Evolutionary conservation across 2,113 vertebrate genomes (phyloP), one percentile per base, ranked within the genome.

Genomic region (Girardinichthys multiradiatus): DNA sequence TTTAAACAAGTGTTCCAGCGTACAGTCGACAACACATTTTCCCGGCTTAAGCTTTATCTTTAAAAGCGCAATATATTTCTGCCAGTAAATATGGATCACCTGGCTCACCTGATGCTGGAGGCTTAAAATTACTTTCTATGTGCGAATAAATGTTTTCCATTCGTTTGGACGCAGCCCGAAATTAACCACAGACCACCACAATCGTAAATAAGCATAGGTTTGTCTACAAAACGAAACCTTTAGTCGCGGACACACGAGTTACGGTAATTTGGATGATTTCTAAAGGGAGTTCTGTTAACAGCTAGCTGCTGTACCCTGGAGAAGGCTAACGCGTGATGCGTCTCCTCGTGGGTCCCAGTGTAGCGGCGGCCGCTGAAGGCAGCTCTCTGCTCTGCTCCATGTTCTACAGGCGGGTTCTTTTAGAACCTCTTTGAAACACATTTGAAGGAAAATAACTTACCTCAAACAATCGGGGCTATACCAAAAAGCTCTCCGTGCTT

Each of bases 301-400:
- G 64, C 71, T 26, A 54, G 24, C 48, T 9, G 48, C 21, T 54
- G 45, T 24, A 51, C 4, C 17, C 5, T 51, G 21, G 17, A 51
- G 63, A 63, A 42, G 58, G 73, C 73, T 78, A 83, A 74, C 74
- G 63, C 64, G 72, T 37, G 77, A 68, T 2, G 11, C 13, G 35
- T 48, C 13, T 76, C 73, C 82, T 82, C 83, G 81, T 82, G 60
- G 60, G 65, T 58, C 48, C 42, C 0, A 13, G 60, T 0, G 37
- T 9, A 72, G 28, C 31, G 29, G 2, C 0, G 42, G 39, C 48
- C 58, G 30, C 66, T 29, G 13, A 27, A 10, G 8, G 31, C 30
- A 9, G 28, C 4, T 31, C 31, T 31, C 5, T 28, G 2, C 1
- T 21, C 3, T 33, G 1, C 2, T 26, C 26, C 9, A 21, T 12